Evolutionary conservation across 2,888 invertebrate species (phyloP), one percentile per base, ranked within the genome.

Genomic region (Octodonta nipae): DNA sequence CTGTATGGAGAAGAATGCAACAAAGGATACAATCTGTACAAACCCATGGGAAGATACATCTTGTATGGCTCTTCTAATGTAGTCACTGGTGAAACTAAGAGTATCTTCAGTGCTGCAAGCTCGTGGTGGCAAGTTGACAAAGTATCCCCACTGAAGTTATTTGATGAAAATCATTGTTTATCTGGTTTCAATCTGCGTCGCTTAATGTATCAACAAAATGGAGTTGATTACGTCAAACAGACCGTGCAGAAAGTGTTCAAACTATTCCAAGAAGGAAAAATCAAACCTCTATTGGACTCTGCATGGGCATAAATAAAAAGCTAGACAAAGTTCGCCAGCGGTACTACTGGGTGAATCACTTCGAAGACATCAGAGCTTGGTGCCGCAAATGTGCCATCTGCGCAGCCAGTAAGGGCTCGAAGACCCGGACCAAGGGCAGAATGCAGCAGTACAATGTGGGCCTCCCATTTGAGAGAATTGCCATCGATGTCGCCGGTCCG

Each of bases 51-150:
- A 52, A 77, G 78, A 64, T 88, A 88, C 62, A 75, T 88, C 49
- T 71, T 88, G 24, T 89, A 83, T 60, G 88, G 87, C 49, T 80
- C 85, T 43, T 81, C 85, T 39, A 86, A 84, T 65, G 79, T 86
- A 54, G 85, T 88, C 51, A 84, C 86, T 48, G 87, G 87, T 42
- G 87, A 88, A 66, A 86, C 85, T 8, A 86, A 85, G 66, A 87
- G 87, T 63, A 78, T 87, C 70, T 85, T 88, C 67, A 86, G 84
- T 55, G 81, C 84, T 49, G 87, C 87, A 46, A 80, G 84, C 70
- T 80, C 84, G 80, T 88, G 87, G 87, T 87, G 86, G 87, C 86
- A 86, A 66, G 85, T 86, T 38, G 87, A 87, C 65, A 88, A 87
- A 66, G 77, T 88, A 42, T 84, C 82, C 3, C 87, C 87, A 5